A percentile compares a stretch with the other conserved stretches of the same genome.
These are phyloP conservation scores for Phrynocephalus versicolor DNA, from an alignment of 2,113 vertebrate species.

Conservation along the genomic window DNA sequence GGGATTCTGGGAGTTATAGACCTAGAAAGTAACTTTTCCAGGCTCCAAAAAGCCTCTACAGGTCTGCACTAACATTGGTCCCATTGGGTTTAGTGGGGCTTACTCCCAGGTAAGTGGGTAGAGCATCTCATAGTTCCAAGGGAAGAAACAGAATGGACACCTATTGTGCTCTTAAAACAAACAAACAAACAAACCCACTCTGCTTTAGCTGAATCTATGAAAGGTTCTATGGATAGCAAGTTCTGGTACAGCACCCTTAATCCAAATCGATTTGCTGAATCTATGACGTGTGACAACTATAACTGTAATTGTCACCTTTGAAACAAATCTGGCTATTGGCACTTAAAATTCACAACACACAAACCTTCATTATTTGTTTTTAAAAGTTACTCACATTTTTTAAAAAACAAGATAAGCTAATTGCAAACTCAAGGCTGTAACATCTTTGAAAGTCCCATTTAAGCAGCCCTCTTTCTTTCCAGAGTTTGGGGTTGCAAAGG, in stretches of 20 bases:
- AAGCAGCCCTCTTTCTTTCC: constrained; percentile 47
- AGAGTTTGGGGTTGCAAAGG: constrained; percentile 21
- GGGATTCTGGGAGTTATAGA: too few relatives aligned
- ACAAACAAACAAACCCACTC: background rate
- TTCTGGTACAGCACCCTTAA: background rate
- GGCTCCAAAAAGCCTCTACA: background rate
- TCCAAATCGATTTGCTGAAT: background rate
- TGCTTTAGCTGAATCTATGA: background rate
- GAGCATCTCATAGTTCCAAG: background rate
- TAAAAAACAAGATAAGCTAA: constrained; percentile 61
- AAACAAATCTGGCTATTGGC: background rate
- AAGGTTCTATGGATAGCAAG: background rate
- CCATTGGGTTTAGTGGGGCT: background rate
- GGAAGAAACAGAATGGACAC: background rate
- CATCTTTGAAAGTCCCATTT: constrained; percentile 51
- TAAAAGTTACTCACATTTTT: constrained; percentile 42
- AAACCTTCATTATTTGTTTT: background rate
- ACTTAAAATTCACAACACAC: constrained; percentile 34
- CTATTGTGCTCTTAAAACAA: background rate
- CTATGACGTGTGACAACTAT: constrained; percentile 16
- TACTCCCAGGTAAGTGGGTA: background rate
- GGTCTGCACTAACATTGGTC: background rate
- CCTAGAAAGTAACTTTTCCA: too few relatives aligned
- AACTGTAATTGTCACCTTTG: background rate
- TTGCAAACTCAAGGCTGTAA: constrained; percentile 48